These are phyloP conservation scores for Corticium candelabrum DNA, from an alignment of 37 sponge, comb jelly and placozoan species.

Conservation along the genomic window DNA sequence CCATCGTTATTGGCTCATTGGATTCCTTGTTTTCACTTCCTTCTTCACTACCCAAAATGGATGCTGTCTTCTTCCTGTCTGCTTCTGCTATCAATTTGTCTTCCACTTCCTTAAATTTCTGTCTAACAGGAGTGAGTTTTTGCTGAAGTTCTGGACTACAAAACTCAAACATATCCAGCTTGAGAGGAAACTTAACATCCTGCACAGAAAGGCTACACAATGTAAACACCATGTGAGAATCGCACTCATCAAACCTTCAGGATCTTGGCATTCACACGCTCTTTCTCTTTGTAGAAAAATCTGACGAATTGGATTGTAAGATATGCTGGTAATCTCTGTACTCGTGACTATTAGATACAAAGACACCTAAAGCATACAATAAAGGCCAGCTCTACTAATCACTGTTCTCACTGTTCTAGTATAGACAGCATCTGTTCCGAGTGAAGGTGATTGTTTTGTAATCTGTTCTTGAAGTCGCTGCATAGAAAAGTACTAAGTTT, in stretches of 20 bases:
- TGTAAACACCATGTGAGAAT: not conserved
- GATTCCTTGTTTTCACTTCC: not conserved
- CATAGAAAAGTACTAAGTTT: not conserved
- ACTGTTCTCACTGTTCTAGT: constrained; percentile 42
- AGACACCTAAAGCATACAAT: no score
- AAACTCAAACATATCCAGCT: constrained; percentile 78
- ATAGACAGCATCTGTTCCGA: constrained; percentile 79
- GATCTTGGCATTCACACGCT: constrained; percentile 32
- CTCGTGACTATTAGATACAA: constrained; percentile 40
- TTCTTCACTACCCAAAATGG: not conserved
- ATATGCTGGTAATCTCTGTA: constrained; percentile 81
- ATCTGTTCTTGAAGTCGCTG: constrained; percentile 71
- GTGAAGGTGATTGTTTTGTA: constrained; percentile 66
- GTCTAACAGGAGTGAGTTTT: constrained; percentile 50
- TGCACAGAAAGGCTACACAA: not conserved
- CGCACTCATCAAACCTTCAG: constrained; percentile 20
- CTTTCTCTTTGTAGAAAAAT: constrained; percentile 66
- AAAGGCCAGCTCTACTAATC: not conserved
- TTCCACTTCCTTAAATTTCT: constrained; percentile 65
- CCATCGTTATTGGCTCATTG: not conserved
- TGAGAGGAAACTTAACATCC: constrained; percentile 82
- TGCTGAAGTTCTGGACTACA: constrained; percentile 84
- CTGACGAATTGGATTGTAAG: constrained; percentile 84
- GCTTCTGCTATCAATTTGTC: constrained; percentile 55
- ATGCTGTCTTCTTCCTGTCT: constrained; percentile 16